Evolutionary conservation across 2,113 vertebrate species (phyloP).

Genomic region (Antechinus flavipes): DNA sequence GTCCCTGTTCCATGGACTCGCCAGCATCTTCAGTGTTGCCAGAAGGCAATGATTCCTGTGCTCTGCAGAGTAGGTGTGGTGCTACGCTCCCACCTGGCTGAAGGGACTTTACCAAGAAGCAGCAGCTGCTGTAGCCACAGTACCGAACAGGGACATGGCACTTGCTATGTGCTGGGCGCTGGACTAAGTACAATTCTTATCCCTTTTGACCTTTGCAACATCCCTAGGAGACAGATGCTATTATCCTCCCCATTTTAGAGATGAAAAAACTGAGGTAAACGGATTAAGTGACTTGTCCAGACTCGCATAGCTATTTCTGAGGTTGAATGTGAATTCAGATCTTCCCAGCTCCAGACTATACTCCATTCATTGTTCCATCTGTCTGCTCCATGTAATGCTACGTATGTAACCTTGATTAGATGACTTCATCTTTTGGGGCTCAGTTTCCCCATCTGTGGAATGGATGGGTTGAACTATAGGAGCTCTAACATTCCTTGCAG

Average conservation of each 20-base stretch:
- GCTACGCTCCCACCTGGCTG: neutral
- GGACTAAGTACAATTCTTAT: neutral
- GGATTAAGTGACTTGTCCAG: neutral
- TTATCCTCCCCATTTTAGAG: neutral
- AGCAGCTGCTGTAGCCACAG: neutral
- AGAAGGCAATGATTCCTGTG: neutral
- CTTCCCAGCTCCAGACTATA: neutral
- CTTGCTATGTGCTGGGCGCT: neutral
- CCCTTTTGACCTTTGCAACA: neutral
- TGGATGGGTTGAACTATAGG: neutral
- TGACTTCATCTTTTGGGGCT: neutral
- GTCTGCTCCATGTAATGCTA: neutral
- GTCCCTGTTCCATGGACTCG: neutral
- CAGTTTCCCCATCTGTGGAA: neutral
- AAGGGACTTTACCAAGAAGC: neutral
- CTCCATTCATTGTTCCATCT: neutral
- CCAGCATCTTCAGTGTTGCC: neutral
- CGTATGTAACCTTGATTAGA: neutral
- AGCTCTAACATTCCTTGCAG: neutral
- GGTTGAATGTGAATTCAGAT: neutral
- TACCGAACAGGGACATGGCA: neutral
- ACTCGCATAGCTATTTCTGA: neutral
- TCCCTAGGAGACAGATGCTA: neutral
- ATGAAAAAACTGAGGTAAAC: neutral
- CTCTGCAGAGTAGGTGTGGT: neutral